Base-by-base conservation (phyloP, 2,113 vertebrate species). In the Carassius gibelio region DNA sequence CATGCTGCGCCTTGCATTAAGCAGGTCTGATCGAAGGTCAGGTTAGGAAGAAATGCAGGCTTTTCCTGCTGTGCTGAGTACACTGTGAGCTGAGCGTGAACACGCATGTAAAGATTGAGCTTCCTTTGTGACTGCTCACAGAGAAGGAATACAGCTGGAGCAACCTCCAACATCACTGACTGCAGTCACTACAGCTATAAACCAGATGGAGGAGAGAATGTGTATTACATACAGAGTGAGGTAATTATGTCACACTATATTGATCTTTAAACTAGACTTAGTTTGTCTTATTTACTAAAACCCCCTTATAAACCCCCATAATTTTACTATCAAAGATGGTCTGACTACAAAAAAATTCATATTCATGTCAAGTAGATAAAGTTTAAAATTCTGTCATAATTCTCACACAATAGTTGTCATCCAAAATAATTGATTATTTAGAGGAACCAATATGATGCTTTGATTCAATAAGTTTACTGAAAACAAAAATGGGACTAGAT, bases 51-150 rank as follows among this genome's bases (percentile, higher is more conserved):
- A 78, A 74, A 23, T 30, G 30, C 34, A 45, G 57, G 21, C 77
- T 45, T 45, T 80, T 80, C 59, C 38, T 80, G 55, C 34, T 42
- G 76, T 17, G 76, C 76, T 42, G 10, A 38, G 30, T 23, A 55
- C n/a, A 55, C 75, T 38, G 9, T 59, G 52, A 57, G 55, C 50
- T n/a, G 52, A 38, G 36, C 36, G 36, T 38, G 36, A 38, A 38
- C 36, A 38, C 2, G 36, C 36, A 38, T 38, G 36, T 5, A 38
- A 38, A 38, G 36, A 38, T 38, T 5, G 4, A 38, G 55, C 36
- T 38, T 38, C 36, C 36, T 38, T 38, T 38, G 21, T 42, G 19
- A 42, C 34, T 79, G 57, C 57, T 38, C 34, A 61, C 6, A 26
- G 36, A 23, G 57, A 42, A 36, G 23, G 36, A 62, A 62, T 79